Evolutionary conservation across 2,797 vertebrate species (phyloP).

Genomic region (Ataeniobius toweri): DNA sequence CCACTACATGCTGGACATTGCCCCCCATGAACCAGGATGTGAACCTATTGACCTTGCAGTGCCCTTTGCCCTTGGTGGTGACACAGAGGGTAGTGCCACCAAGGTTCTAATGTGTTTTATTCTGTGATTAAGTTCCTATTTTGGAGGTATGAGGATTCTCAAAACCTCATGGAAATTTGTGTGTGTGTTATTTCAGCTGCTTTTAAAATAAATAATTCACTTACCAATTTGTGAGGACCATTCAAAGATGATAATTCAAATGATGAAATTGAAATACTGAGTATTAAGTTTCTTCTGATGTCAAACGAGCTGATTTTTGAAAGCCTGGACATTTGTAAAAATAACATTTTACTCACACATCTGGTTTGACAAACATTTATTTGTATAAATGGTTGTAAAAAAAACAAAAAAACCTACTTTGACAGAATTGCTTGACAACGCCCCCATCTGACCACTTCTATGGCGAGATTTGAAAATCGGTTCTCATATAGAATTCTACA

Average conservation of each 20-base stretch:
- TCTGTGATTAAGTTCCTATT: not conserved
- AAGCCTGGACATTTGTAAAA: not conserved
- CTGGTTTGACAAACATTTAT: not conserved
- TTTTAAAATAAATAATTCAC: too few species aligned
- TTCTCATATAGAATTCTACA: not conserved
- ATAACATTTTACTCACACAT: not conserved
- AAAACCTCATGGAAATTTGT: not conserved
- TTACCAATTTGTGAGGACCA: too few species aligned
- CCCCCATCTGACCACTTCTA: not conserved
- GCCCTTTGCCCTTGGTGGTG: not conserved
- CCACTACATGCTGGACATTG: slow-evolving; percentile 7
- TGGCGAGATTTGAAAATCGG: not conserved
- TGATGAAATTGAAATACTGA: too few species aligned
- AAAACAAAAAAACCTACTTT: too few species aligned
- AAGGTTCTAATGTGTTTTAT: not conserved
- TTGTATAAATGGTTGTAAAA: not conserved
- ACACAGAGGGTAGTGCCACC: not conserved
- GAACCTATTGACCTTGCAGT: not conserved
- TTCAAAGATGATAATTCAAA: too few species aligned
- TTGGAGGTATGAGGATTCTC: not conserved
- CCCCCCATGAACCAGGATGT: not conserved
- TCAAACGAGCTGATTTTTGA: not conserved
- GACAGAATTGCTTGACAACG: too few species aligned
- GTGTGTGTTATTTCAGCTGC: not conserved
- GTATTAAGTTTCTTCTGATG: not conserved